Evolutionary conservation across 1,140 invertebrate genomes (phyloP).

Genomic region (Portunus trituberculatus): DNA sequence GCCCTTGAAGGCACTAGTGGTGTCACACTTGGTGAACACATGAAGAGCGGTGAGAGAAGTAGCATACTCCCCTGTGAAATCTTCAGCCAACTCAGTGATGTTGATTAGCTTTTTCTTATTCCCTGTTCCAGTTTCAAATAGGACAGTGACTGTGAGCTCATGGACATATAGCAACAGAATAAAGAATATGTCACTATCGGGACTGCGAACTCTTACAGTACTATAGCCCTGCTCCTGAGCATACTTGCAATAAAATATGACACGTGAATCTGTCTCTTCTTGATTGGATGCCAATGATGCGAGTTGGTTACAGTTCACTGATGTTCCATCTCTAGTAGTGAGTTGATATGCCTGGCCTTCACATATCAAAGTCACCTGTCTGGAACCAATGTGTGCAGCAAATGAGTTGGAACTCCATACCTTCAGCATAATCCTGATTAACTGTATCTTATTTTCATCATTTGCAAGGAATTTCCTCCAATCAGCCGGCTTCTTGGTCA

Average conservation of each 20-base stretch:
- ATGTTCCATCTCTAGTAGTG: neutral
- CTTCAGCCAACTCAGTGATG: no score
- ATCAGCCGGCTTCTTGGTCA: neutral
- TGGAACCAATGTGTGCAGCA: neutral
- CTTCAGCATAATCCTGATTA: neutral
- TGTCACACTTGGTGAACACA: neutral
- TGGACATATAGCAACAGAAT: neutral
- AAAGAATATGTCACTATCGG: slow-evolving; percentile 43
- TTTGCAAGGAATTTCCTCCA: slow-evolving; percentile 7
- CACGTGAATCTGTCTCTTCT: slow-evolving; percentile 6
- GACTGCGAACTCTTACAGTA: slow-evolving; percentile 32
- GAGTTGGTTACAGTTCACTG: neutral
- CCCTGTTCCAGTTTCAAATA: slow-evolving; percentile 24
- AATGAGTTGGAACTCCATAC: neutral
- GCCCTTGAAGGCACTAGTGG: neutral
- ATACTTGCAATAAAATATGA: slow-evolving; percentile 9
- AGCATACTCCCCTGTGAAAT: no score
- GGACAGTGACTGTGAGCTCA: neutral
- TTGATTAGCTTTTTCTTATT: no score
- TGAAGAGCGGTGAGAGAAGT: no score
- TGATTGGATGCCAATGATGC: neutral
- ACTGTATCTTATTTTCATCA: neutral
- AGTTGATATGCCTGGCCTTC: neutral
- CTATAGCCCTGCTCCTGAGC: no score
- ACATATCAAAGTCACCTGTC: neutral